Percentiles rank a stretch among this genome's conserved stretches.
These are phyloP conservation scores for Agelas oroides DNA, from an alignment of 37 sponge, comb jelly and placozoan species.

Conservation along the genomic window DNA sequence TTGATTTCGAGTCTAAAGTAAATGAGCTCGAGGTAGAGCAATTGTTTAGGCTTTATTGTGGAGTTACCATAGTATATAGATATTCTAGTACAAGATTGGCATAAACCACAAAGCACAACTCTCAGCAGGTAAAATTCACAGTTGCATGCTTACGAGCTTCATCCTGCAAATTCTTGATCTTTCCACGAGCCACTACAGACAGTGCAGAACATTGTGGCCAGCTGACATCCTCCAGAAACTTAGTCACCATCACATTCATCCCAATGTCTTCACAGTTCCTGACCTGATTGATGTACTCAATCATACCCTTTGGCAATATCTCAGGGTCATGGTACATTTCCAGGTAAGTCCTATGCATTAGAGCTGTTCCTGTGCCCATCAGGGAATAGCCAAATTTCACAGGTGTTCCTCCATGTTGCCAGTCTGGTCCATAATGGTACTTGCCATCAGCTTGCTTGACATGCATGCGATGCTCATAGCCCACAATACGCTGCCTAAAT, in stretches of 20 bases:
- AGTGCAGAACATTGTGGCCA: constrained; percentile 19
- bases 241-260: constrained; percentile 29
- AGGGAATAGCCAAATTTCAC: constrained; percentile 11
- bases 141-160: constrained; percentile 5
- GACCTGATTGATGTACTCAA: constrained; percentile 26
- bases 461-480: constrained; percentile 41
- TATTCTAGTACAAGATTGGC: too few species aligned
- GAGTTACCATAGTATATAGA: too few species aligned
- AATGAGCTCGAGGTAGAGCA: too few species aligned
- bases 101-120: too few species aligned
- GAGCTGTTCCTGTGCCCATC: not conserved
- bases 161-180: not conserved
- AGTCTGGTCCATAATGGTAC: constrained; percentile 1
- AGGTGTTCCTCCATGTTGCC: not conserved
- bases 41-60: too few species aligned
- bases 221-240: constrained; percentile 41
- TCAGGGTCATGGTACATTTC: constrained; percentile 30
- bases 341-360: constrained; percentile 44
- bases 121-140: too few species aligned
- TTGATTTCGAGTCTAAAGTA: too few species aligned
- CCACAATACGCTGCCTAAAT: constrained; percentile 33
- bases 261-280: constrained; percentile 55
- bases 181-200: not conserved
- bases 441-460: not conserved
- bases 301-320: not conserved